Base-by-base conservation (phyloP, 1,140 invertebrate genomes). In the Drosophila bocqueti region DNA sequence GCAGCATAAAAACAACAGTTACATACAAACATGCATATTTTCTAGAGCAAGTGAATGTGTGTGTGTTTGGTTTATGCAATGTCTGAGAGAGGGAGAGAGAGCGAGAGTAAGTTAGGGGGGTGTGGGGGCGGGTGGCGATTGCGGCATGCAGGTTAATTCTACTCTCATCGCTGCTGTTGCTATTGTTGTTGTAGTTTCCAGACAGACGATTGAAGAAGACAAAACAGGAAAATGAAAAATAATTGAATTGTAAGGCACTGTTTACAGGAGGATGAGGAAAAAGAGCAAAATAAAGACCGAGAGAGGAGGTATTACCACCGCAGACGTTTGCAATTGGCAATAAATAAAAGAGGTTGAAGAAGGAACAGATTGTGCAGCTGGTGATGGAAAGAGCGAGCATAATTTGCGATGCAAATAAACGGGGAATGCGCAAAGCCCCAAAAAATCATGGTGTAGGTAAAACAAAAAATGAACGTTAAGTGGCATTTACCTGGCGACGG, bases 161-260 rank as follows among this genome's bases (percentile, higher is more conserved):
- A 57, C 54, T 76, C 62, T 68, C 63, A 43, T 42, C 47, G 43
- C n/a, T 63, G 79, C 26, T 64, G 66, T 36, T 61, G 47, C 46
- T 67, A 43, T 40, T 76, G 61, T 58, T 78, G 45, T 45, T 81
- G 55, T 31, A 73, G 38, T 43, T 79, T 52, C 78, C 82, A 85
- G 77, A 73, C 63, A 66, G 68, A 55, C 75, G 65, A 79, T 79
- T 83, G 55, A 83, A 87, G 76, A 89, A 89, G 85, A 84, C 69
- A 81, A 84, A 89, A 79, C 84, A 83, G 85, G 78, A 89, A 89
- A 89, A 89, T 79, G 77, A 75, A 87, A 87, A 89, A 89, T 87
- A 89, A 87, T 87, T 87, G 84, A 87, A 87, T 87, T 87, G 84
- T 87, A 87, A 81, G 80, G 75, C 81, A 72, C 36, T 75, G 74